Evolutionary conservation across 2,888 invertebrate genomes (phyloP).

Genomic region (Ptychoptera contaminata): DNA sequence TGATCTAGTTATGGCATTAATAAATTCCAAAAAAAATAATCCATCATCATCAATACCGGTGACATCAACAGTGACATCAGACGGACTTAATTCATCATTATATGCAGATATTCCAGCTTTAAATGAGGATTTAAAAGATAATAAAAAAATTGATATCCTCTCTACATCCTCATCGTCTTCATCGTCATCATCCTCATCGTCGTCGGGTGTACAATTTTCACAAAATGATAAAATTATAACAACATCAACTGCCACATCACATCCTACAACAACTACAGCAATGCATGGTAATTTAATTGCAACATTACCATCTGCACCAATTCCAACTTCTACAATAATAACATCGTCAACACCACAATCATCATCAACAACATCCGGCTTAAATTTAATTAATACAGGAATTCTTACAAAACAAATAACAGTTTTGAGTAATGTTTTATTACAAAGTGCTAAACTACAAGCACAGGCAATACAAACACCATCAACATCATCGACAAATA

Average conservation of each 20-base stretch:
- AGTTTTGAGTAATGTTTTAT: slow-evolving; percentile 6
- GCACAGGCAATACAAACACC: neutral
- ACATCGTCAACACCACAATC: slow-evolving; percentile 1
- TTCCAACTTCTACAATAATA: neutral
- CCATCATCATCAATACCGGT: neutral
- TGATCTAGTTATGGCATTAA: slow-evolving; percentile 41
- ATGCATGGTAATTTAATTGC: neutral
- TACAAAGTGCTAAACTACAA: slow-evolving; percentile 8
- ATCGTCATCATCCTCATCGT: no score
- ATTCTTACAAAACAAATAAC: neutral
- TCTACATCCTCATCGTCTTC: no score
- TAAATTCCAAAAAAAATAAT: slow-evolving; percentile 27
- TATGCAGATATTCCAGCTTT: neutral
- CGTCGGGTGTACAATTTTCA: no score
- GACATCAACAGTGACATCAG: slow-evolving; percentile 2
- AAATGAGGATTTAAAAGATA: neutral
- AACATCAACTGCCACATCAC: no score
- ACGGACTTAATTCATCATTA: no score
- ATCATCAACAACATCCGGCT: slow-evolving; percentile 6
- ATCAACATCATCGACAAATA: neutral
- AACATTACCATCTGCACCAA: neutral
- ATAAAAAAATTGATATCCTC: neutral
- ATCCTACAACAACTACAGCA: no score
- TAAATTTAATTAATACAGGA: slow-evolving; percentile 14
- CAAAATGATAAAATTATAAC: no score